These are phyloP conservation scores for Margarornis squamiger DNA, from an alignment of 2,797 vertebrate species.

Conservation along the genomic window DNA sequence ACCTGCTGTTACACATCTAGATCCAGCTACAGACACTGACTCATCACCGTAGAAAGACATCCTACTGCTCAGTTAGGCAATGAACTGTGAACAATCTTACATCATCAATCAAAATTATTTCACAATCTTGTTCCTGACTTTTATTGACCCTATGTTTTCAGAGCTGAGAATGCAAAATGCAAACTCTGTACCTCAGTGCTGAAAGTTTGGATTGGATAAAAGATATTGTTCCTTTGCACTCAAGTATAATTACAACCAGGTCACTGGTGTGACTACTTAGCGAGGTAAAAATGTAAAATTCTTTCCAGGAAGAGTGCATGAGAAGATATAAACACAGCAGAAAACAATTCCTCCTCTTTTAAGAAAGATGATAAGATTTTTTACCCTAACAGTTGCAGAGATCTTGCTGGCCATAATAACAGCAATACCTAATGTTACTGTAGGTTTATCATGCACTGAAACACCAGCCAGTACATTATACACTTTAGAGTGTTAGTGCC, in stretches of 20 bases:
- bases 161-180: neutral
- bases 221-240: neutral
- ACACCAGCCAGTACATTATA: neutral
- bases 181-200: neutral
- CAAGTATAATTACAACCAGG: neutral
- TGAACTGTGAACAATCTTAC: neutral
- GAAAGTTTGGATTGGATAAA: neutral
- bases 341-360: neutral
- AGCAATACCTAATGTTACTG: neutral
- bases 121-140: conserved; percentile 7
- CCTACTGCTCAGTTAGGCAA: neutral
- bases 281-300: neutral
- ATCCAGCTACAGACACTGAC: neutral
- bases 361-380: neutral
- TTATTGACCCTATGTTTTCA: neutral
- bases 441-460: neutral
- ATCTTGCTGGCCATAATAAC: neutral
- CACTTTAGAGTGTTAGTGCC: neutral
- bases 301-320: neutral
- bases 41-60: neutral
- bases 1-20: neutral
- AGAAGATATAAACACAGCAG: neutral
- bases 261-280: neutral
- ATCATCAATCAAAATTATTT: conserved; percentile 18
- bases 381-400: neutral